Base-by-base conservation (phyloP, 2,888 invertebrate genomes). In the Toxonevra muliebris region DNA sequence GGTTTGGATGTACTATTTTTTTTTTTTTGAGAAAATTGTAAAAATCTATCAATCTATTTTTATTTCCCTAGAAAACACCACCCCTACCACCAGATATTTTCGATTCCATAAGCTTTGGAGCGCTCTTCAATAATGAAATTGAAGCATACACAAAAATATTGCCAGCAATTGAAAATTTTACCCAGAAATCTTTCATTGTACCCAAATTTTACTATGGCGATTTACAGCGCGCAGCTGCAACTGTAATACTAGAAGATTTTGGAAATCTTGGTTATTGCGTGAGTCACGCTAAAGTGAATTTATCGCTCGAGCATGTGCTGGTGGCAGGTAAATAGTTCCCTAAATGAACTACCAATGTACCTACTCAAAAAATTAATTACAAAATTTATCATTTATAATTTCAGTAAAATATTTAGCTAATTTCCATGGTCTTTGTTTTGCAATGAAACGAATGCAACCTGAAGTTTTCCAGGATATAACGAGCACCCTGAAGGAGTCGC, bases 341-440 rank as follows among this genome's bases (percentile, higher is more conserved):
- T n/a, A 11, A 11, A 11, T 45, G 45, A 10, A 45, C 10, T 11
- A 45, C 10, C 45, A 11, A 45, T 45, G 12, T 4, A 48, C 50
- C 2, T 48, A n/a, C 8, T 30, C n/a, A 3, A n/a, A 19, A 8
- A 12, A 12, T 59, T n/a, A 19, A 12, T 2, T 15, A 3, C 50
- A 43, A 13, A n/a, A 7, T 7, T 17, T 15, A 15, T 8, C 13
- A 17, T 66, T 12, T 59, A 66, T 72, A 11, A 13, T 13, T 41
- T 8, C 19, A 75, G 81, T 78, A 0, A 76, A 78, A 53, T 76
- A 79, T 55, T 67, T 85, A 67, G 85, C 82, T 1, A 61, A 58
- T 13, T 85, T 85, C 50, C 85, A 85, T 76, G 85, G 82, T 15
- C 68, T 77, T n/a, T 75, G 79, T 12, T 85, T 79, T 61, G 85